Evolutionary conservation across 2,797 vertebrate genomes (phyloP).

Genomic region (Anniella stebbinsi): DNA sequence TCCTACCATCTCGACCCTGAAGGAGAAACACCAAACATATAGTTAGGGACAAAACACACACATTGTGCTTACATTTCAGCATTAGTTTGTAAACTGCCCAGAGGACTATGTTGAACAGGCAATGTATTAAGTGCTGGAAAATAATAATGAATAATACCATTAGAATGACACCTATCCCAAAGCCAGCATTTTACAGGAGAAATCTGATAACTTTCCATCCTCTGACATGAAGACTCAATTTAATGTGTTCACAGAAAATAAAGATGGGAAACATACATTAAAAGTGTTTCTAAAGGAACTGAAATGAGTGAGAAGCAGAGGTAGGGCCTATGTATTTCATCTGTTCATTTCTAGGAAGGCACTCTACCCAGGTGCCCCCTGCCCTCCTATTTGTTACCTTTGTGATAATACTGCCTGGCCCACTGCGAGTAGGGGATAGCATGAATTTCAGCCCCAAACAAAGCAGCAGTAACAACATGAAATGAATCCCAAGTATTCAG

Average conservation of each 20-base stretch:
- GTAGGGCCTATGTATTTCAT: not conserved
- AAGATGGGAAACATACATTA: not conserved
- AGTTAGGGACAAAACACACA: not conserved
- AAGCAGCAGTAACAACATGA: not conserved
- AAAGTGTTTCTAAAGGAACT: not conserved
- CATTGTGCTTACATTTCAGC: not conserved
- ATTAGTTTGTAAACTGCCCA: not conserved
- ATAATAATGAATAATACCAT: not conserved
- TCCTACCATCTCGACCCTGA: constrained; percentile 89
- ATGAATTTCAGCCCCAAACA: not conserved
- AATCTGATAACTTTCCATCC: not conserved
- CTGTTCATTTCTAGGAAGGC: not conserved
- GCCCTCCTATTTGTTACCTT: not conserved
- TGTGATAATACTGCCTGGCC: not conserved
- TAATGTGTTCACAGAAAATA: not conserved
- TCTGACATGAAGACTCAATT: not conserved
- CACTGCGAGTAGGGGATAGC: not conserved
- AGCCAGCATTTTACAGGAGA: not conserved
- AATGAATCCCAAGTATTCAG: not conserved
- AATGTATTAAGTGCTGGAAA: not conserved
- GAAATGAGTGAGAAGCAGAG: not conserved
- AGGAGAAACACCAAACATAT: constrained; percentile 51
- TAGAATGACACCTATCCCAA: not conserved
- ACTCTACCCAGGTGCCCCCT: not conserved
- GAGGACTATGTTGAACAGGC: not conserved